Percentiles rank a stretch among this genome's conserved stretches.
phyloP scores from a whole-genome alignment of 2,797 vertebrate species.

The Scolopax bukidnonensis region DNA sequence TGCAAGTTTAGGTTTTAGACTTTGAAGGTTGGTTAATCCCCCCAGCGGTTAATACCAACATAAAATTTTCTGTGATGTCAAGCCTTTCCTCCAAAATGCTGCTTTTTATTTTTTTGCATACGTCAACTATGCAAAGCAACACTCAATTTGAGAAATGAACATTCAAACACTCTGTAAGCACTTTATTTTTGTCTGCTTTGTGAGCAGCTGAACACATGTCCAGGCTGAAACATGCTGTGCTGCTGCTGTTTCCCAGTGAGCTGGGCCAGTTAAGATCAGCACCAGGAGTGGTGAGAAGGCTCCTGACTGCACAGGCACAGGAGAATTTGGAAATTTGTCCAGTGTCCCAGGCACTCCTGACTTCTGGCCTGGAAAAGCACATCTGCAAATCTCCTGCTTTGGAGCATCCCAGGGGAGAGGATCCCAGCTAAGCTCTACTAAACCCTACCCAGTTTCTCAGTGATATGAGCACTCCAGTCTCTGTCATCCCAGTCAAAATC shows the following conservation, averaged over 20 bases:
- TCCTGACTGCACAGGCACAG: neutral
- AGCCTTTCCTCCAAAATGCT: constrained; percentile 27
- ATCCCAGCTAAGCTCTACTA: neutral
- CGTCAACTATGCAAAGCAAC: constrained; percentile 48
- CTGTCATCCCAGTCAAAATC: neutral
- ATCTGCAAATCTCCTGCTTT: neutral
- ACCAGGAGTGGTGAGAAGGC: neutral
- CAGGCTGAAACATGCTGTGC: neutral
- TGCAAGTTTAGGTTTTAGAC: neutral
- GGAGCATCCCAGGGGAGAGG: neutral
- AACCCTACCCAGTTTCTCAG: neutral
- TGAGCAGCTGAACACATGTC: constrained; percentile 43
- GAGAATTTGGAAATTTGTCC: neutral
- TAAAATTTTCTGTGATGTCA: constrained; percentile 38
- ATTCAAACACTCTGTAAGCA: constrained; percentile 42
- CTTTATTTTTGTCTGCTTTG: constrained; percentile 64
- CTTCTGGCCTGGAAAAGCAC: neutral
- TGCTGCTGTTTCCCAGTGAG: neutral
- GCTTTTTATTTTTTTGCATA: neutral
- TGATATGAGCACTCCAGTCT: neutral
- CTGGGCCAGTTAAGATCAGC: neutral
- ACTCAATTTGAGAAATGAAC: constrained; percentile 41
- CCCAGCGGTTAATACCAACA: constrained; percentile 9
- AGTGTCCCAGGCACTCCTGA: neutral
- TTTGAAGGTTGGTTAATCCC: constrained; percentile 46